Evolutionary conservation across 2,888 invertebrate genomes (phyloP).

Genomic region (Bombylius discolor): DNA sequence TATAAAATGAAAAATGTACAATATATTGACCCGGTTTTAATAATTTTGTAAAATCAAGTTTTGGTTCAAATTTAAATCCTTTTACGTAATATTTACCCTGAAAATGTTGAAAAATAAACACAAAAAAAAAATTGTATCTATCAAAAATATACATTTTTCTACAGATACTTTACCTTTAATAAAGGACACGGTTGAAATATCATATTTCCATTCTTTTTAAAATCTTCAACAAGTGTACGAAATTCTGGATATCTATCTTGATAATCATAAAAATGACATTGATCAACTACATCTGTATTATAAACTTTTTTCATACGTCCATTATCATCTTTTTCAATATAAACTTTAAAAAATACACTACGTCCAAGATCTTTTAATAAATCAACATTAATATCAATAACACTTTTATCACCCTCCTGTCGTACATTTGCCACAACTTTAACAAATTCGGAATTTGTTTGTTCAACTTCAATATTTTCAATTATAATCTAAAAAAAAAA

Average conservation of each 20-base stretch:
- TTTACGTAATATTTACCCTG: constrained; percentile 3
- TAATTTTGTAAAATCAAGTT: not conserved
- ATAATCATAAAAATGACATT: constrained; percentile 11
- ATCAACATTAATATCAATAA: constrained; percentile 10
- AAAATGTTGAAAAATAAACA: not conserved
- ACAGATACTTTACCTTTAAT: constrained; percentile 3
- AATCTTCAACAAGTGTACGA: constrained; percentile 8
- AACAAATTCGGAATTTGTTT: constrained; percentile 5
- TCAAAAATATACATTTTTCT: not conserved
- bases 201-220: constrained; percentile 10
- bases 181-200: constrained; percentile 7
- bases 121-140: not conserved
- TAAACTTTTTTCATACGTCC: constrained; percentile 1
- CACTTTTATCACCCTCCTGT: constrained; percentile 2
- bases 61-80: constrained; percentile 3
- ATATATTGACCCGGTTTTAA: constrained; percentile 3
- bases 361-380: constrained; percentile 4
- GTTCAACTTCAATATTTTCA: constrained; percentile 4
- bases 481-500: not conserved
- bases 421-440: constrained; percentile 5
- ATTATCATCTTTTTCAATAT: constrained; percentile 5
- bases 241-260: constrained; percentile 8
- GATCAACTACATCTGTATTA: constrained; percentile 9
- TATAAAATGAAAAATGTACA: not conserved
- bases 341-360: constrained; percentile 9